Evolutionary conservation across 2,113 vertebrate species (phyloP), one percentile per base, ranked within the genome.

Genomic region (Plectropomus leopardus): DNA sequence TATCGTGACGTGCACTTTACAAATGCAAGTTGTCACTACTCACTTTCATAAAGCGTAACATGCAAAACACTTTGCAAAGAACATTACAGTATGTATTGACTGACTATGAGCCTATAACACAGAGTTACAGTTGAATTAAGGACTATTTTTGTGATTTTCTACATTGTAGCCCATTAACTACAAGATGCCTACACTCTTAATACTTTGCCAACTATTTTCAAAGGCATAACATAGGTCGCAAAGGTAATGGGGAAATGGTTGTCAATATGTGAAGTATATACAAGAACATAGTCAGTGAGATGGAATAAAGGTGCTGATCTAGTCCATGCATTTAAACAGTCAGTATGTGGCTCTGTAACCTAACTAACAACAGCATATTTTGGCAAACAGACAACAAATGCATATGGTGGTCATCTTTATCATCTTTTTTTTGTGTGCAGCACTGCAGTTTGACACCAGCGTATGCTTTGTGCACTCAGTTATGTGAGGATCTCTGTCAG

Each of bases 311-410:
- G 26, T 48, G 4, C 42, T 24, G 24, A 5, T n/a, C 23, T 30
- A 28, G 26, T 28, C 13, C 1, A 7, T 51, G 47, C 21, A 72
- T 80, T 66, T 54, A 17, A 81, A 34, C 15, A 36, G 40, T 45
- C 44, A 65, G 5, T 24, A 28, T 23, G 30, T 5, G 13, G 19
- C 14, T 32, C 5, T 30, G 2, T 24, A 16, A 4, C 28, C 6
- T 60, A 36, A 60, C 17, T 7, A 23, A 1, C 5, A 40, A n/a
- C n/a, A n/a, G n/a, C n/a, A n/a, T n/a, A n/a, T n/a, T n/a, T n/a
- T n/a, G n/a, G n/a, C n/a, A n/a, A 40, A 11, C 11, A 10, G 11
- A 40, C 8, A 40, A 40, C 11, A 40, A 40, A 40, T 40, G 36
- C 36, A 40, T 7, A 40, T 40, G 36, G 36, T 40, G 11, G 36